Base-by-base conservation (phyloP, 1,140 invertebrate genomes). In the Neomicropteryx cornuta region DNA sequence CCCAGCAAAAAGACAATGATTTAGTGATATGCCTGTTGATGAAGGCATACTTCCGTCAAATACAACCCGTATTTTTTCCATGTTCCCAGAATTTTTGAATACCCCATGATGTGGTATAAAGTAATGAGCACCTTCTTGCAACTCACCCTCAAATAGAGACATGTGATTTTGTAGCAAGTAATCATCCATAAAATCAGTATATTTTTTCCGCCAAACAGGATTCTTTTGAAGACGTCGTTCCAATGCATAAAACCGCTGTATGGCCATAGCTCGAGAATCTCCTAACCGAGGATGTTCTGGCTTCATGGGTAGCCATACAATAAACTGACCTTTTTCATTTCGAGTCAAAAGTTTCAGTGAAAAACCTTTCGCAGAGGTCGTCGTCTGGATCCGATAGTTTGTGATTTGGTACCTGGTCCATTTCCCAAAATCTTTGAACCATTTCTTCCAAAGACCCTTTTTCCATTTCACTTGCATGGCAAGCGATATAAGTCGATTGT, bases 41-140 rank as follows among this genome's bases (percentile, higher is more conserved):
- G 45, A 37, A 17, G 18, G 41, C 3, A 3, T 2, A 3, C 46
- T 50, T 20, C 48, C 51, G 41, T 63, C 49, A 33, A 63, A 62
- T 8, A 60, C 53, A 1, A 54, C 48, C 1, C 57, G 29, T 20
- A 51, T 29, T 19, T 53, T 53, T 1, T 39, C 50, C 5, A 44
- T 47, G 0, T 16, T 8, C 20, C 39, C 44, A n/a, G n/a, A n/a
- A n/a, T n/a, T n/a, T 38, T 47, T 45, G 11, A 50, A 31, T 3
- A 54, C 45, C 2, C 44, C 45, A 28, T 53, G 53, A 38, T 54
- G 52, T 17, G 52, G 42, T 19, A 54, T 38, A 38, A 51, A 52
- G 38, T 46, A 56, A 22, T 47, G 43, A 20, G 43, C 45, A 6
- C 11, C 6, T 0, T 34, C 27, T n/a, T n/a, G n/a, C 20, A 21